Conservation (phyloP, 2,888 invertebrate species). For the Eupithecia inturbata region DNA sequence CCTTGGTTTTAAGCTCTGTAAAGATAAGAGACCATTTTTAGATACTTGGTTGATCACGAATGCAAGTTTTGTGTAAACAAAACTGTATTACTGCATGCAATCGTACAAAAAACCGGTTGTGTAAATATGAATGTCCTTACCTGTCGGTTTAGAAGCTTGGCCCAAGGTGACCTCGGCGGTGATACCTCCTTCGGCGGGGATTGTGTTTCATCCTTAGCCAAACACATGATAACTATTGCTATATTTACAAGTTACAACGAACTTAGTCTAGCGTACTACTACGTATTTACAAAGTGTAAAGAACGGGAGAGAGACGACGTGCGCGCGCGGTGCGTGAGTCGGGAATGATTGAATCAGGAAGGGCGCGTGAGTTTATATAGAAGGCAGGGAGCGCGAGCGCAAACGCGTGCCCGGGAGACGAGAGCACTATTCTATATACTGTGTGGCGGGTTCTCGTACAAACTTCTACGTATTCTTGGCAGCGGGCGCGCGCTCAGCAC, state of each 20-base stretch:
- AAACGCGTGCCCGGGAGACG: constrained; percentile 54
- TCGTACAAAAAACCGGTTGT: constrained; percentile 21
- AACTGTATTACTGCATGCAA: constrained; percentile 2
- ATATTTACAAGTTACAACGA: constrained; percentile 65
- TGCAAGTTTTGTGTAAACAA: constrained; percentile 5
- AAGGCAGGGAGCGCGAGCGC: constrained; percentile 59
- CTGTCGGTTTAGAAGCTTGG: constrained; percentile 83
- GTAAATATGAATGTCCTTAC: constrained; percentile 63
- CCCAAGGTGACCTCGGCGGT: constrained; percentile 83
- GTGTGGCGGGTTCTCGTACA: constrained; percentile 41
- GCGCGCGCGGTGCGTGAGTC: constrained; percentile 71
- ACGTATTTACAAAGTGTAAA: constrained; percentile 75
- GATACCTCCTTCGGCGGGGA: constrained; percentile 74
- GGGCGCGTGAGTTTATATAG: constrained; percentile 76
- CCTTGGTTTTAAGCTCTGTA: constrained; percentile 83
- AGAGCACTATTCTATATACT: constrained; percentile 21
- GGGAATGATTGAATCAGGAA: constrained; percentile 80
- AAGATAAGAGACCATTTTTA: constrained; percentile 57
- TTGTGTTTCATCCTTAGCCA: constrained; percentile 77
- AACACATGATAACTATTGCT: constrained; percentile 78
- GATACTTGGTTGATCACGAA: constrained; percentile 32
- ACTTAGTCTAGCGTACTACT: constrained; percentile 71
- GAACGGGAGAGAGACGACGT: constrained; percentile 59
- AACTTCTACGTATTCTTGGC: constrained; percentile 25
- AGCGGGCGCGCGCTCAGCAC: constrained; percentile 69